A percentile compares a stretch with the other conserved stretches of the same genome.
Evolutionary conservation across 1,140 invertebrate species (phyloP).

Genomic region (Fopius arisanus): DNA sequence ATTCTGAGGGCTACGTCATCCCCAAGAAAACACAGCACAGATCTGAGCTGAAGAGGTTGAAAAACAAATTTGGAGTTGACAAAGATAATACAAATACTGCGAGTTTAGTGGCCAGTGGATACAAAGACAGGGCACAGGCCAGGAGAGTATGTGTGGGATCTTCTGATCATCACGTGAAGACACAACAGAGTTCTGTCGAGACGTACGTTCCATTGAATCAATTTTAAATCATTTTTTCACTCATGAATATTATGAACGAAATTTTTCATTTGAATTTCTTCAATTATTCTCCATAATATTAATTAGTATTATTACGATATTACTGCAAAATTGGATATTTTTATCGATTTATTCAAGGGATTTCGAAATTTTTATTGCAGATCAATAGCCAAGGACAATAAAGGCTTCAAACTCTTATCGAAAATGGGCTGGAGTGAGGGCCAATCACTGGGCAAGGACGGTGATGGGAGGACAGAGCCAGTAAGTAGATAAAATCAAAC

Average conservation of each 20-base stretch:
- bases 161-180: slow-evolving; percentile 83
- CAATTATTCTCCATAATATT: slow-evolving; percentile 10
- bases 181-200: slow-evolving; percentile 78
- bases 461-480: slow-evolving; percentile 77
- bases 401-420: slow-evolving; percentile 86
- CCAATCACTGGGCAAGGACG: slow-evolving; percentile 80
- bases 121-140: slow-evolving; percentile 82
- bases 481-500: slow-evolving; percentile 70
- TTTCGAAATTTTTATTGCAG: slow-evolving; percentile 61
- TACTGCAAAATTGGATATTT: no score
- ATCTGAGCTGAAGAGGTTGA: slow-evolving; percentile 78
- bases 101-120: slow-evolving; percentile 60
- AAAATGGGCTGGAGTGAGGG: slow-evolving; percentile 96
- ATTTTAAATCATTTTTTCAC: background rate
- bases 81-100: slow-evolving; percentile 61
- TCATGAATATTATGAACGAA: no score
- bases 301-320: no score
- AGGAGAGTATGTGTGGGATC: slow-evolving; percentile 81
- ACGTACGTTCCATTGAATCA: slow-evolving; percentile 69
- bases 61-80: slow-evolving; percentile 82
- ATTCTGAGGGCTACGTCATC: slow-evolving; percentile 30
- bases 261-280: slow-evolving; percentile 13
- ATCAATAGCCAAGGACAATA: slow-evolving; percentile 79
- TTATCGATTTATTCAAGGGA: slow-evolving; percentile 15
- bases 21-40: slow-evolving; percentile 68